phyloP scores from a whole-genome alignment of 2,888 invertebrate species.

The Andricus curvator region DNA sequence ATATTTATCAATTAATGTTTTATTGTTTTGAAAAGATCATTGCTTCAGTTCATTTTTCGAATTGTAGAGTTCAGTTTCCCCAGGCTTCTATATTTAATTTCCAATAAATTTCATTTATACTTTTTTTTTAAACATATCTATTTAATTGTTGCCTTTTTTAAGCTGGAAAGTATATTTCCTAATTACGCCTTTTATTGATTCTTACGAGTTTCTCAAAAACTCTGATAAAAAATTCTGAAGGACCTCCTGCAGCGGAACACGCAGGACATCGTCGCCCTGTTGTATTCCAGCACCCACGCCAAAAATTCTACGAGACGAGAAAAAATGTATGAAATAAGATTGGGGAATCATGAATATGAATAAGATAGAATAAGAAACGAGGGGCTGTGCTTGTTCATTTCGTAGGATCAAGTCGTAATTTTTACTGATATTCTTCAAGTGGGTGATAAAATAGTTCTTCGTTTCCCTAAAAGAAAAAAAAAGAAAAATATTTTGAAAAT shows the following conservation, averaged over 20 bases:
- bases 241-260: conserved; percentile 55
- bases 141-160: not conserved
- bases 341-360: conserved; percentile 50
- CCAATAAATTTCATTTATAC: not conserved
- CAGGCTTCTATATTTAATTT: too few species aligned
- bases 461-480: not conserved
- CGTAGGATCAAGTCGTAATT: not conserved
- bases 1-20: too few species aligned
- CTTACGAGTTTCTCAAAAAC: not conserved
- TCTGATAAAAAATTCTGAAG: conserved; percentile 45
- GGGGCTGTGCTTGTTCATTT: not conserved
- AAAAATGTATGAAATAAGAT: conserved; percentile 51
- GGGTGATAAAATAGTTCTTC: not conserved
- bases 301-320: conserved; percentile 40
- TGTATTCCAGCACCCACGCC: conserved; percentile 53
- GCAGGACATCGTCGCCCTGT: conserved; percentile 52
- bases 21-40: too few species aligned
- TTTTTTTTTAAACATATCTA: not conserved
- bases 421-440: not conserved
- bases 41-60: too few species aligned
- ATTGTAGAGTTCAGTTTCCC: too few species aligned
- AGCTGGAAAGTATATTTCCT: not conserved
- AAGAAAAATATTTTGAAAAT: not conserved
- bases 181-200: not conserved
- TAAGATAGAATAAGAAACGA: conserved; percentile 41